These are phyloP conservation scores for Stenurella melanura DNA, from an alignment of 2,888 invertebrate species.

Conservation along the genomic window DNA sequence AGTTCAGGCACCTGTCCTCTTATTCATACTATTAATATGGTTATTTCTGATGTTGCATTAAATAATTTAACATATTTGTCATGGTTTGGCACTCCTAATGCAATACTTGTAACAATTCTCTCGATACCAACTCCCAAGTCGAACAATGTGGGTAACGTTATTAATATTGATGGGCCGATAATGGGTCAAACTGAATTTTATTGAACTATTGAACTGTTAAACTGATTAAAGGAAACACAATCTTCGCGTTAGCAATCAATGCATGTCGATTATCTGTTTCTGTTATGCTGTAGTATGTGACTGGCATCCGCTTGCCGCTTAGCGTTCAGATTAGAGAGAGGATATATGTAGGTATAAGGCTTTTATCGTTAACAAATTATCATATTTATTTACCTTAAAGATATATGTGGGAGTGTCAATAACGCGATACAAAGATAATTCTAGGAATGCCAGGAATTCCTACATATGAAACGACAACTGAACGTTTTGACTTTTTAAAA, in stretches of 20 bases:
- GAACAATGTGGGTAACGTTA: slow-evolving; percentile 36
- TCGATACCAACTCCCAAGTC: slow-evolving; percentile 20
- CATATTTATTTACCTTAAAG: slow-evolving; percentile 30
- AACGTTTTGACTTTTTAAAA: too few species aligned
- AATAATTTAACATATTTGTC: slow-evolving; percentile 45
- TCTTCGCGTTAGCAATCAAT: slow-evolving; percentile 12
- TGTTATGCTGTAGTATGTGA: slow-evolving; percentile 8
- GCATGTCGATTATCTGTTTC: slow-evolving; percentile 16
- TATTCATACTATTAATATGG: slow-evolving; percentile 28
- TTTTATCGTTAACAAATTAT: slow-evolving; percentile 30
- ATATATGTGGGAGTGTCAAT: slow-evolving; percentile 35
- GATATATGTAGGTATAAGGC: slow-evolving; percentile 19
- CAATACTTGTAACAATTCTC: slow-evolving; percentile 42
- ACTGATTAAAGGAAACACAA: slow-evolving; percentile 16
- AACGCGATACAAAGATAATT: slow-evolving; percentile 21
- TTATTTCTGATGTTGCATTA: slow-evolving; percentile 35
- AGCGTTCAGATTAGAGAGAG: slow-evolving; percentile 14
- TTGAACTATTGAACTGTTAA: slow-evolving; percentile 36
- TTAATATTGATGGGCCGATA: slow-evolving; percentile 30
- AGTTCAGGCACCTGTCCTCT: slow-evolving; percentile 50
- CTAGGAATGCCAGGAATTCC: slow-evolving; percentile 22
- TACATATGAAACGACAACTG: not conserved
- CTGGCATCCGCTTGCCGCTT: slow-evolving; percentile 33
- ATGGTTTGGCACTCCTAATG: slow-evolving; percentile 44
- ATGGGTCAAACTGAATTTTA: slow-evolving; percentile 26